Evolutionary conservation across 1,140 invertebrate species (phyloP).

Genomic region (Lordiphosa collinella): DNA sequence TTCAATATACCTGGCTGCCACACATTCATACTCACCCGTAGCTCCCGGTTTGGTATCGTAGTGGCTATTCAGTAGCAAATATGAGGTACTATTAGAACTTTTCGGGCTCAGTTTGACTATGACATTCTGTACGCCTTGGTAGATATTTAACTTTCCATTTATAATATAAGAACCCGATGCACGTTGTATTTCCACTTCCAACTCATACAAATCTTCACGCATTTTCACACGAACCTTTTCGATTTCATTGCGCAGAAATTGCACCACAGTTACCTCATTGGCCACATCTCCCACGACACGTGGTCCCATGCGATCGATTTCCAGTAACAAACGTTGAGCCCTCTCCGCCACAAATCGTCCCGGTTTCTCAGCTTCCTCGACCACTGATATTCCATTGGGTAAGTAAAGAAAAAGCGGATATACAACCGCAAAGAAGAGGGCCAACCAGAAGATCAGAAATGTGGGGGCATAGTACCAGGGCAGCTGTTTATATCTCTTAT

Average conservation of each 20-base stretch:
- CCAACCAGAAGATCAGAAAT: slow-evolving; percentile 56
- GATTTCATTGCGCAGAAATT: slow-evolving; percentile 80
- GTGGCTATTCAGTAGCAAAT: slow-evolving; percentile 95
- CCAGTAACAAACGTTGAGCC: slow-evolving; percentile 80
- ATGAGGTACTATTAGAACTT: slow-evolving; percentile 39
- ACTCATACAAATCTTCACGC: slow-evolving; percentile 47
- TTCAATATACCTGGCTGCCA: too few species aligned
- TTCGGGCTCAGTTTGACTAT: slow-evolving; percentile 85
- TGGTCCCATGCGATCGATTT: slow-evolving; percentile 86
- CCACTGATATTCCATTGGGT: slow-evolving; percentile 32
- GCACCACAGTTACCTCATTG: slow-evolving; percentile 84
- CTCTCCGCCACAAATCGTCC: slow-evolving; percentile 66
- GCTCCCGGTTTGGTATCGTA: slow-evolving; percentile 94
- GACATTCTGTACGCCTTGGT: slow-evolving; percentile 87
- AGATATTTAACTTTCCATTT: slow-evolving; percentile 87
- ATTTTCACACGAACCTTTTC: slow-evolving; percentile 35
- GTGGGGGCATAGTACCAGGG: slow-evolving; percentile 63
- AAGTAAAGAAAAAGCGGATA: slow-evolving; percentile 50
- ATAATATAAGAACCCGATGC: slow-evolving; percentile 88
- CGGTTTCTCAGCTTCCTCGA: slow-evolving; percentile 40
- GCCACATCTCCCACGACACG: slow-evolving; percentile 84
- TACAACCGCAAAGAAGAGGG: slow-evolving; percentile 55
- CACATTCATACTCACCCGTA: slow-evolving; percentile 71
- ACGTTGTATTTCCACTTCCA: slow-evolving; percentile 78
- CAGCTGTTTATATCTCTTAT: slow-evolving; percentile 16